These are phyloP conservation scores for Furcifer pardalis DNA, from an alignment of 2,797 vertebrate species.

Conservation along the genomic window DNA sequence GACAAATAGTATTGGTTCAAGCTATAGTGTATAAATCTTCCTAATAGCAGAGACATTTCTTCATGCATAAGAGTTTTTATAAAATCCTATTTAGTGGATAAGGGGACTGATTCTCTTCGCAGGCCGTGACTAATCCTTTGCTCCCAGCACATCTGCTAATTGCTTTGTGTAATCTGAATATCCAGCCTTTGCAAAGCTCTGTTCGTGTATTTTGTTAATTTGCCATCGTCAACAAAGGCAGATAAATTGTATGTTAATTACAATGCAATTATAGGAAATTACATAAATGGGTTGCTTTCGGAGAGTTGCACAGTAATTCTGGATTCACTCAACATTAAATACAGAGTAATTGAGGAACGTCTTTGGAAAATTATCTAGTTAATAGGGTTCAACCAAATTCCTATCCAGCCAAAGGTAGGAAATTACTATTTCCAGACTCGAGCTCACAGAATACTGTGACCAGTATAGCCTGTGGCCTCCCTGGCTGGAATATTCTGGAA, in stretches of 20 bases:
- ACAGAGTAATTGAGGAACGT: conserved; percentile 32
- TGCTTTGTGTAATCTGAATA: conserved; percentile 27
- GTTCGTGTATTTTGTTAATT: background rate
- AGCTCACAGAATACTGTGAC: too few relatives aligned
- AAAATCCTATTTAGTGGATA: background rate
- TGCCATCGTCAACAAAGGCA: conserved; percentile 18
- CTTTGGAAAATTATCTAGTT: background rate
- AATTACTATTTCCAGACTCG: too few relatives aligned
- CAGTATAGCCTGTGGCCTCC: too few relatives aligned
- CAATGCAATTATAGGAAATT: conserved; percentile 27
- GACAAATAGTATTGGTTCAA: background rate
- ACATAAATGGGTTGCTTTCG: conserved; percentile 25
- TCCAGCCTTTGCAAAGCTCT: background rate
- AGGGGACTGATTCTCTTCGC: background rate
- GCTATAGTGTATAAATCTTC: background rate
- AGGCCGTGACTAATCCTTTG: background rate
- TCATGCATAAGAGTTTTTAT: background rate
- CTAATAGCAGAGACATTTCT: background rate
- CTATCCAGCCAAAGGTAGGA: background rate
- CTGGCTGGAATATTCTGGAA: background rate
- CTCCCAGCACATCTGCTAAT: background rate
- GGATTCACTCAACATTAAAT: background rate
- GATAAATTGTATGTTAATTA: conserved; percentile 8
- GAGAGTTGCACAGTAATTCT: background rate
- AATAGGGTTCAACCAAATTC: background rate